Conservation (phyloP, 1,140 invertebrate genomes). For the Drosophila willistoni region DNA sequence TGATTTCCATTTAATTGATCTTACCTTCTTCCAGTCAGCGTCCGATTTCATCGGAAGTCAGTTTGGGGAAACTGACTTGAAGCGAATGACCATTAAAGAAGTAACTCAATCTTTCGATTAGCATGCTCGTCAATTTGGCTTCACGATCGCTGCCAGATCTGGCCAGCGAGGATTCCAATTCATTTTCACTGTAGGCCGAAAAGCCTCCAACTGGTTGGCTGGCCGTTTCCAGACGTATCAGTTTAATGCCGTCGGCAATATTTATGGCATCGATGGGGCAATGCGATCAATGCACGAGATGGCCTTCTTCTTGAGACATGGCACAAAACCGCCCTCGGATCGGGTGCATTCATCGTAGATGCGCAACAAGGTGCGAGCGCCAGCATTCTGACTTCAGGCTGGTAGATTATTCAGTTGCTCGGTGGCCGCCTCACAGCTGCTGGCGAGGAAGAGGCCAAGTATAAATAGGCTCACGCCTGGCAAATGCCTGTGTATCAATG, state of each 20-base stretch:
- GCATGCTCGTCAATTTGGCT: constrained; percentile 87
- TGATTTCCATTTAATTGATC: constrained; percentile 36
- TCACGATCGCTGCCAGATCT: constrained; percentile 86
- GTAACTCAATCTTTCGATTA: constrained; percentile 88
- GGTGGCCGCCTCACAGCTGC: constrained; percentile 60
- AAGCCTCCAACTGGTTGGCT: constrained; percentile 44
- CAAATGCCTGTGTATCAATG: constrained; percentile 48
- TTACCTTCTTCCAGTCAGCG: constrained; percentile 90
- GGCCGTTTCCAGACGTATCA: constrained; percentile 85
- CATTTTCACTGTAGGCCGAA: constrained; percentile 84
- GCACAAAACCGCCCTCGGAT: constrained; percentile 85
- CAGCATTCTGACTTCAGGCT: constrained; percentile 71
- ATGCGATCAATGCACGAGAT: constrained; percentile 90
- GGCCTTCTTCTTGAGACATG: constrained; percentile 91
- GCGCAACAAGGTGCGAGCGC: constrained; percentile 85
- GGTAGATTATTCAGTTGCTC: constrained; percentile 62
- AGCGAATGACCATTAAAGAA: constrained; percentile 90
- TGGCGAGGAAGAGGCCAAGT: constrained; percentile 47
- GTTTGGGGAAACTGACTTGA: constrained; percentile 89
- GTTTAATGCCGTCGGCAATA: constrained; percentile 87
- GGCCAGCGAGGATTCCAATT: constrained; percentile 87
- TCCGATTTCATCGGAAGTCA: constrained; percentile 87
- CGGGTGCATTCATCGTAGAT: constrained; percentile 87
- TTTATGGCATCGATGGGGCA: constrained; percentile 87
- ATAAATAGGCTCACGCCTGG: constrained; percentile 52